Base-by-base conservation (phyloP, 2,888 invertebrate species). In the Allolobophora icterica region DNA sequence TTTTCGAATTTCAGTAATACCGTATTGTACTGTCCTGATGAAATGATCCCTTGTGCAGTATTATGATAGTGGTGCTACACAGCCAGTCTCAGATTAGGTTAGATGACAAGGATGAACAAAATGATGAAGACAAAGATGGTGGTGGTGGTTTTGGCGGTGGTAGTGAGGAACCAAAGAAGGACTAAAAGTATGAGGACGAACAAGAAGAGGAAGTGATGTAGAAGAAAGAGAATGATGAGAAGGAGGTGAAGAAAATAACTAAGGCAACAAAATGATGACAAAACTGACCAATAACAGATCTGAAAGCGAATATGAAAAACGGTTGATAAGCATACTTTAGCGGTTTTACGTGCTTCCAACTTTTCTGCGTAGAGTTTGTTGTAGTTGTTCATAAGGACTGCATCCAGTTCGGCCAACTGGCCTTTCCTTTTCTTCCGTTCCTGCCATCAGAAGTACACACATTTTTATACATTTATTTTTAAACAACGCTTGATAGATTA, bases 321-420 rank as follows among this genome's bases (percentile, higher is more conserved):
- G 3, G 71, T 8, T 71, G 30, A n/a, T 71, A 71, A n/a, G 71
- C 71, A 38, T 58, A 90, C 38, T 24, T 71, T 90, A 33, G 52
- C 34, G n/a, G 89, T 93, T 89, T 93, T 94, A 24, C 94, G 92
- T 33, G 94, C 92, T 40, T 93, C 93, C 45, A 93, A 92, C 89
- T 94, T 92, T 35, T 93, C 91, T 21, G 92, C 91, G 89, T 93
- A 91, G 24, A 95, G 92, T 17, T 92, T 91, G 21, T 89, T 92
- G 91, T 91, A 91, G 91, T 94, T 93, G 38, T 90, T 92, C n/a
- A 93, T 93, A 89, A 94, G 92, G 30, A 95, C 90, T 0, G 93
- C 93, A n/a, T 93, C 92, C 40, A 95, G 93, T 87, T 94, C 94
- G 42, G 92, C 91, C 94, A 95, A 94, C 92, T 95, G 94, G 35